Conservation (phyloP, 2,113 vertebrate genomes). For the Prochilodus magdalenae region DNA sequence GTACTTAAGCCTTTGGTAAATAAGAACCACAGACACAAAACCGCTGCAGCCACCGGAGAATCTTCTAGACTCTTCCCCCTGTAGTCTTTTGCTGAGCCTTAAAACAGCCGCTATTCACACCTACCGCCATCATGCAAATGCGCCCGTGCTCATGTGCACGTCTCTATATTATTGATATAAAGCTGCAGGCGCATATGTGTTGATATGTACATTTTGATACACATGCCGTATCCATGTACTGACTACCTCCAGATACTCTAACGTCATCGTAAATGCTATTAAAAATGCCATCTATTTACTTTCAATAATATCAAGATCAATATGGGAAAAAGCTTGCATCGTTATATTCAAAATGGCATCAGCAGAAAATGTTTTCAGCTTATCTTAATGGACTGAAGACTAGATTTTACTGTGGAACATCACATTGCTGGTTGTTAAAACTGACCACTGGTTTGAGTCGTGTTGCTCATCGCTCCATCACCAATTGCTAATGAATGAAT, state of each 20-base stretch:
- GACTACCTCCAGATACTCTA: slow-evolving; percentile 73
- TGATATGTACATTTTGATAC: slow-evolving; percentile 50
- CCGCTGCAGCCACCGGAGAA: slow-evolving; percentile 36
- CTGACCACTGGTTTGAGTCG: background rate
- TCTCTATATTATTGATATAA: slow-evolving; percentile 34
- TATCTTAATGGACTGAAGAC: background rate
- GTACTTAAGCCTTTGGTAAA: slow-evolving; percentile 11
- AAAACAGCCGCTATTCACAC: slow-evolving; percentile 53
- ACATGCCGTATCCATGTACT: slow-evolving; percentile 64
- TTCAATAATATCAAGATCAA: slow-evolving; percentile 43
- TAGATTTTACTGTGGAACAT: background rate
- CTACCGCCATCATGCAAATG: slow-evolving; percentile 2
- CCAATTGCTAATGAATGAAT: background rate
- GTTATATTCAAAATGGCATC: background rate
- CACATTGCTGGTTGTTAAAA: background rate
- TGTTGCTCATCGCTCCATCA: background rate
- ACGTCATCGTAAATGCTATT: slow-evolving; percentile 39
- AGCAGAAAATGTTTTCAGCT: background rate
- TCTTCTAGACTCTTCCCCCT: slow-evolving; percentile 22
- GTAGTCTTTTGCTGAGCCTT: slow-evolving; percentile 60
- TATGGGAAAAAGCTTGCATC: background rate
- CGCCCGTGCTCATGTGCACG: slow-evolving; percentile 25
- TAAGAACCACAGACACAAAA: slow-evolving; percentile 30
- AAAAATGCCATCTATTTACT: slow-evolving; percentile 13
- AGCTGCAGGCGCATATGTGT: slow-evolving; percentile 46